Percentiles rank a stretch among this genome's conserved stretches.
These are phyloP conservation scores for Bujurquina vittata DNA, from an alignment of 2,113 vertebrate species.

Conservation along the genomic window DNA sequence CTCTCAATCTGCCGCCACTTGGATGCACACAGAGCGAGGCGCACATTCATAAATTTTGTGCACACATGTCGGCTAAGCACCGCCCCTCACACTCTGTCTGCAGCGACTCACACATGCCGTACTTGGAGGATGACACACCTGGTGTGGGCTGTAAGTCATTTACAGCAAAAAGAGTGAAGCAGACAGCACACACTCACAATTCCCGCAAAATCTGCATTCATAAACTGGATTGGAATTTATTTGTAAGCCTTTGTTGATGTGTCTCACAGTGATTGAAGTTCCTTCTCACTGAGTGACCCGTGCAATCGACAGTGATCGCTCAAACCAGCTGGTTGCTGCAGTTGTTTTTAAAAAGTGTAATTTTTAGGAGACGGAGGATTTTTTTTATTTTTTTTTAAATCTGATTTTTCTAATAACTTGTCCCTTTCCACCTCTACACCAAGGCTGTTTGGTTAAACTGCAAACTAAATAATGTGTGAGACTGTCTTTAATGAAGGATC, in stretches of 20 bases:
- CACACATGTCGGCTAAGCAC: background rate
- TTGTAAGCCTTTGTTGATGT: too few relatives aligned
- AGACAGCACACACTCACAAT: background rate
- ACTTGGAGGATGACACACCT: constrained; percentile 51
- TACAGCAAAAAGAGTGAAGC: background rate
- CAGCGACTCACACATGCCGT: constrained; percentile 8
- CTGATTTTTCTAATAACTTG: background rate
- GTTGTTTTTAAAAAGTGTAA: background rate
- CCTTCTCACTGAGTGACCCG: too few relatives aligned
- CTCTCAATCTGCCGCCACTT: constrained; percentile 43
- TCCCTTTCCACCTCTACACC: background rate
- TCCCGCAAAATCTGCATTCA: background rate
- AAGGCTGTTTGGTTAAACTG: background rate
- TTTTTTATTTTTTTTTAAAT: too few relatives aligned
- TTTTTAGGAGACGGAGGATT: background rate
- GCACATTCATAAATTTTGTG: constrained; percentile 46
- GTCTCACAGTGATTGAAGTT: too few relatives aligned
- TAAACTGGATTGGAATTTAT: too few relatives aligned
- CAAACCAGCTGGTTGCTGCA: too few relatives aligned
- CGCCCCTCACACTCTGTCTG: constrained; percentile 2
- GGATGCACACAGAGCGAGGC: constrained; percentile 10
- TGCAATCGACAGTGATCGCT: too few relatives aligned
- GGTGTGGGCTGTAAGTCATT: constrained; percentile 44
- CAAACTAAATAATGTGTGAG: constrained; percentile 15
- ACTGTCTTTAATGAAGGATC: constrained; percentile 34